Conservation (phyloP, 2,113 vertebrate species). For the Mystacornis crossleyi region DNA sequence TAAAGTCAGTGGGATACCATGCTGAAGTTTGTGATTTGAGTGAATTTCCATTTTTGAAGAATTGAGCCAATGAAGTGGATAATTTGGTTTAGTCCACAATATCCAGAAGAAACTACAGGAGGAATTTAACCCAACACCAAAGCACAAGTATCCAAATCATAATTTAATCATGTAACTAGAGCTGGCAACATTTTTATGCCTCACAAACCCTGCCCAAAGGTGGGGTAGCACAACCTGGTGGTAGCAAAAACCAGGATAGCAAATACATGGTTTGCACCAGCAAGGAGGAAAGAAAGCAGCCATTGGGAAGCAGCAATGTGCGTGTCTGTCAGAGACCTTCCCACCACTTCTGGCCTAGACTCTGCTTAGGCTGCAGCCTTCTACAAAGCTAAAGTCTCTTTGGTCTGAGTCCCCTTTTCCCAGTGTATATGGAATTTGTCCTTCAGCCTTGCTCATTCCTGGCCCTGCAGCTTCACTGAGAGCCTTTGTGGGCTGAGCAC, state of each 20-base stretch:
- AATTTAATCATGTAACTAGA: not conserved
- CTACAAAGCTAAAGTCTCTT: slow-evolving; percentile 10
- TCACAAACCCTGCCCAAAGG: not conserved
- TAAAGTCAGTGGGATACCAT: not conserved
- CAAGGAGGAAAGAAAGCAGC: not conserved
- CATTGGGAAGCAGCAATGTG: not conserved
- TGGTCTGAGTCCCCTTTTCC: slow-evolving; percentile 4
- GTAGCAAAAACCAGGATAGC: not conserved
- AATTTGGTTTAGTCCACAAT: not conserved
- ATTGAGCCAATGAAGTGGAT: not conserved
- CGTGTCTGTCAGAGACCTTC: not conserved
- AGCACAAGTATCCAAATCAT: not conserved
- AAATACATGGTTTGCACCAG: not conserved
- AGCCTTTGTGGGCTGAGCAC: not conserved
- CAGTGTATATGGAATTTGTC: not conserved
- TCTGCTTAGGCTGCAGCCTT: not conserved
- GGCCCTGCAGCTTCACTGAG: not conserved
- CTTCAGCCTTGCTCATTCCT: slow-evolving; percentile 26
- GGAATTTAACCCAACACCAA: not conserved
- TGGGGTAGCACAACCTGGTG: not conserved
- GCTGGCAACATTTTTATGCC: not conserved
- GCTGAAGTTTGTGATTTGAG: not conserved
- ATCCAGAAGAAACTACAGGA: not conserved
- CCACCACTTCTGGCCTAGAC: not conserved
- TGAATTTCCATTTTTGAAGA: not conserved